Percentiles rank a stretch among this genome's conserved stretches.
These are phyloP conservation scores for Habroteleia sp. DNA, from an alignment of 2,888 invertebrate species.

Conservation along the genomic window DNA sequence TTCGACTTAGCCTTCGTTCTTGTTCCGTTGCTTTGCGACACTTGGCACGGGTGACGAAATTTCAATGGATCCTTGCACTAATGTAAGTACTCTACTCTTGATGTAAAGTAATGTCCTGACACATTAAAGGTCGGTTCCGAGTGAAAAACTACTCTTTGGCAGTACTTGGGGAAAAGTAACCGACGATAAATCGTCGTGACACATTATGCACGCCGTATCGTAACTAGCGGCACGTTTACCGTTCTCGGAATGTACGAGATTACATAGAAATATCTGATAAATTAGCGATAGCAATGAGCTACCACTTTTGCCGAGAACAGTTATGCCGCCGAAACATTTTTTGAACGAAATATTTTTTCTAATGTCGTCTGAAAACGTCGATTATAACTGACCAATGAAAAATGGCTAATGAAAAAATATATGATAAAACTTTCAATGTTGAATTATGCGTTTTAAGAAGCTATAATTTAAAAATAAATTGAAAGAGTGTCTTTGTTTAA, in stretches of 20 bases:
- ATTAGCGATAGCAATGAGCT: constrained; percentile 41
- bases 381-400: too few relatives aligned
- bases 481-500: too few relatives aligned
- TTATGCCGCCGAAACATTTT: constrained; percentile 1
- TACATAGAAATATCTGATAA: constrained; percentile 58
- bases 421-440: too few relatives aligned
- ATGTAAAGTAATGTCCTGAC: constrained; percentile 66
- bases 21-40: constrained; percentile 44
- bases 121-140: constrained; percentile 64
- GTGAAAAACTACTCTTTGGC: constrained; percentile 65
- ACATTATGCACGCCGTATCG: constrained; percentile 65
- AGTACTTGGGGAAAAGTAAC: constrained; percentile 64
- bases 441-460: too few relatives aligned
- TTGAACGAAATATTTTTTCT: too few relatives aligned
- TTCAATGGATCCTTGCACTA: constrained; percentile 64
- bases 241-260: constrained; percentile 52
- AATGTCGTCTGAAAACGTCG: too few relatives aligned
- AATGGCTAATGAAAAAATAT: too few relatives aligned
- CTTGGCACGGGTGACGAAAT: constrained; percentile 65
- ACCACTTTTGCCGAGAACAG: constrained; percentile 1
- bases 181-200: constrained; percentile 63
- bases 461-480: too few relatives aligned
- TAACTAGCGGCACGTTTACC: constrained; percentile 63
- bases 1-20: constrained; percentile 31
- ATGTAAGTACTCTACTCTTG: constrained; percentile 64